Evolutionary conservation across 2,113 vertebrate genomes (phyloP), one percentile per base, ranked within the genome.

Genomic region (Rhagologus leucostigma): DNA sequence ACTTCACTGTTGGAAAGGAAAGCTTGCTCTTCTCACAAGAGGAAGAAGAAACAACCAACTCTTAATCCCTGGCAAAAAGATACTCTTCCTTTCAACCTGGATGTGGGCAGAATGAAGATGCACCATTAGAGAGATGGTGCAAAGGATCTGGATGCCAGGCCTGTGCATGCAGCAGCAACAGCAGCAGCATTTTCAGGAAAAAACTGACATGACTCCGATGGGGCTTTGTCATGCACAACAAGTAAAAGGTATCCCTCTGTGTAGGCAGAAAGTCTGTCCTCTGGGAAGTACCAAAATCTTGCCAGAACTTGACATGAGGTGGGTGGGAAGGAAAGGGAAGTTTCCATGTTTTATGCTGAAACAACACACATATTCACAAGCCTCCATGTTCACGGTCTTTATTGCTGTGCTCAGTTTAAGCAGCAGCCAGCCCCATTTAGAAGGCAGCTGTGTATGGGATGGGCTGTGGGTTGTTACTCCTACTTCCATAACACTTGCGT

Each of bases 351-450:
- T 80, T 39, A 23, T 3, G 6, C 68, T 63, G 71, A 56, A 41
- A 18, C 0, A 11, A 37, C 62, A 27, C 15, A 16, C 11, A 2
- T 33, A 52, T 39, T 70, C 77, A 57, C 67, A 83, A 69, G 33
- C 3, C 12, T 80, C 42, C 2, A 1, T 47, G 57, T 37, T 69
- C 39, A 7, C 0, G 0, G 18, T 65, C 30, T 47, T 53, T 60
- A 11, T 49, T 93, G 67, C 60, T 35, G 49, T 64, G 52, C 64
- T 81, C 0, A 0, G 1, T 39, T 35, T 29, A 63, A 79, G n/a
- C 41, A 52, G 65, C 47, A 95, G 74, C 41, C 69, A 33, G 78
- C 35, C 85, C 55, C 39, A 8, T 50, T 29, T 21, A 18, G 75
- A 35, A 57, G 84, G 39, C 63, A 80, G 74, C 74, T 57, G 70